Evolutionary conservation across 2,113 vertebrate species (phyloP), one percentile per base, ranked within the genome.

Genomic region (Chionomys nivalis): DNA sequence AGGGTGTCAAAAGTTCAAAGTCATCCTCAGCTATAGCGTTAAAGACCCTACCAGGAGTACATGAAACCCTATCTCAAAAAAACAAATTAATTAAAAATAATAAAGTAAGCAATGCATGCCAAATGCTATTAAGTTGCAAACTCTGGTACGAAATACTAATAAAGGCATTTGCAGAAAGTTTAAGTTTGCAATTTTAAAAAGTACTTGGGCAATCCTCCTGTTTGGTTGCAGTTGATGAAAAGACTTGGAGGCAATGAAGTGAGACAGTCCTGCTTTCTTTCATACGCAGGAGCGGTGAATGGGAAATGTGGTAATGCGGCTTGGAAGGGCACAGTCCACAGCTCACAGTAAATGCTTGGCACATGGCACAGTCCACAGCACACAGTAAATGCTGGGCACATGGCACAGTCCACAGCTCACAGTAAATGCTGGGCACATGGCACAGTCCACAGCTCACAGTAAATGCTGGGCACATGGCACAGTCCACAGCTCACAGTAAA

Each of bases 381-480:
- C 12, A 44, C 3, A 68, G 47, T 47, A 42, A 52, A 91, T 47
- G 58, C 24, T 68, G 36, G 77, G 26, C 1, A 36, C 36, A 7
- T 1, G 5, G n/a, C n/a, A n/a, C n/a, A n/a, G n/a, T 42, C 39
- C 9, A 49, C 0, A 28, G 65, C 33, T 33, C 12, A 44, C 3
- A 68, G 47, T 47, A 42, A 52, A 91, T 47, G 58, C 24, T 68
- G 36, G 77, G 26, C 1, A 36, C 36, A 7, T 1, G 5, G n/a
- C n/a, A n/a, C n/a, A n/a, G n/a, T 42, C 39, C 9, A 49, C 0
- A 28, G 65, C 33, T 33, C 12, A 44, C 3, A 68, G 47, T 47
- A 42, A 52, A 91, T 47, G 58, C 24, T 68, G 36, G 77, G 26
- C 1, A 36, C 36, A 7, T 1, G 5, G n/a, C n/a, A n/a, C n/a